These are phyloP conservation scores for Chunga burmeisteri DNA, from an alignment of 2,113 vertebrate genomes.

Conservation along the genomic window DNA sequence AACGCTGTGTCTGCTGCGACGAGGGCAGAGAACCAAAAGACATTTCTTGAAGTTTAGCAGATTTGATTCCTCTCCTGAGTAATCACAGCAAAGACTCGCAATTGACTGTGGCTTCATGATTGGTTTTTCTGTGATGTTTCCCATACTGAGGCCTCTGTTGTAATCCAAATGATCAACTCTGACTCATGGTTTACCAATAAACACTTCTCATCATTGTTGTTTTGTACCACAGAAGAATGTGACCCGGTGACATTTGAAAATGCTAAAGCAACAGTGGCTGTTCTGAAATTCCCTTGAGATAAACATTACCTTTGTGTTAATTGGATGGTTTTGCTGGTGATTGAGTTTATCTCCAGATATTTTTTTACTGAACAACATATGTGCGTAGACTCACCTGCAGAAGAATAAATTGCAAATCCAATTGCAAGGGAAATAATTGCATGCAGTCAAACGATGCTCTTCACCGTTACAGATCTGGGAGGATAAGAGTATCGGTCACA, in stretches of 20 bases:
- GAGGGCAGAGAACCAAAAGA: background rate
- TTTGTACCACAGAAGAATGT: background rate
- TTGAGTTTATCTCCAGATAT: background rate
- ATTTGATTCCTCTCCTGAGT: background rate
- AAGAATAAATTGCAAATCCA: background rate
- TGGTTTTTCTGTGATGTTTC: background rate
- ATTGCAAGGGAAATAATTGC: background rate
- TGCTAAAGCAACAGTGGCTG: background rate
- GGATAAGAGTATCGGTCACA: fast-evolving
- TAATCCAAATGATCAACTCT: background rate
- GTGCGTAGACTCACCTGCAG: background rate
- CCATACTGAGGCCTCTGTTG: background rate
- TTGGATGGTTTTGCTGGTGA: background rate
- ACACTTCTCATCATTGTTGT: background rate
- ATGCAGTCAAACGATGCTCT: background rate
- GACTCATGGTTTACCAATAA: background rate
- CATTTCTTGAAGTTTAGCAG: background rate
- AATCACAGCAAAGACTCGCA: background rate
- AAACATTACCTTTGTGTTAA: background rate
- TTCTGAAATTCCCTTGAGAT: background rate
- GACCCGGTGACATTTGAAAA: background rate
- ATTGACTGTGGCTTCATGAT: background rate
- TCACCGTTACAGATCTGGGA: background rate
- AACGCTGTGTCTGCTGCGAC: background rate
- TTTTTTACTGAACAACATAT: background rate